phyloP scores from a whole-genome alignment of 1,140 invertebrate genomes.

The Magallana angulata region DNA sequence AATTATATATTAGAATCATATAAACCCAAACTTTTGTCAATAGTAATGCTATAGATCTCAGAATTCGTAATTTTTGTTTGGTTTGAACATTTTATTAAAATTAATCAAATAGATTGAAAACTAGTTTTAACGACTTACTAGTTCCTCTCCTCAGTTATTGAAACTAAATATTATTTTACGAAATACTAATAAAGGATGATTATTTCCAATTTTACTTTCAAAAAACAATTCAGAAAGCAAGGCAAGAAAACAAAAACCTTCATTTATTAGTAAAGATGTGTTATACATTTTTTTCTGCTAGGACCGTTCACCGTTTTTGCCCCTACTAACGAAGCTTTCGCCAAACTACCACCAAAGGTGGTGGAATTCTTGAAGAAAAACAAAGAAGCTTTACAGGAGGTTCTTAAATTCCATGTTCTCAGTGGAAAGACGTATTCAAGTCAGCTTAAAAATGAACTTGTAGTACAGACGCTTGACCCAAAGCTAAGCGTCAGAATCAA shows the following conservation, averaged over 20 bases:
- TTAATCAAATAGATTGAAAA: no score
- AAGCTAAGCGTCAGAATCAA: constrained; percentile 71
- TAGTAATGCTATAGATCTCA: no score
- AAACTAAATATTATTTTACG: no score
- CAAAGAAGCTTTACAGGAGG: constrained; percentile 64
- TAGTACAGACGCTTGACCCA: constrained; percentile 60
- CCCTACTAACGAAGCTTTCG: constrained; percentile 90
- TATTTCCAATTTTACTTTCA: background rate
- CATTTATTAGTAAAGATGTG: background rate
- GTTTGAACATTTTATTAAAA: no score
- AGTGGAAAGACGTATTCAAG: constrained; percentile 64
- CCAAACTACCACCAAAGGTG: constrained; percentile 82
- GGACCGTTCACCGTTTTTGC: constrained; percentile 90
- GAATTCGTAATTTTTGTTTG: no score
- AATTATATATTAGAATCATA: no score
- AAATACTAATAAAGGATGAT: no score
- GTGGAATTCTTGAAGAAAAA: constrained; percentile 81
- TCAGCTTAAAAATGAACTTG: constrained; percentile 71
- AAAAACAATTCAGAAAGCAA: no score
- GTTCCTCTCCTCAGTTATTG: no score
- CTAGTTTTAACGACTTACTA: no score
- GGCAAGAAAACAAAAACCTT: background rate
- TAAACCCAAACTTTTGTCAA: no score
- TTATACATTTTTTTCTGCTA: background rate
- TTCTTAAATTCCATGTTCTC: constrained; percentile 78